Evolutionary conservation across 2,797 vertebrate genomes (phyloP).

Genomic region (Falco peregrinus): DNA sequence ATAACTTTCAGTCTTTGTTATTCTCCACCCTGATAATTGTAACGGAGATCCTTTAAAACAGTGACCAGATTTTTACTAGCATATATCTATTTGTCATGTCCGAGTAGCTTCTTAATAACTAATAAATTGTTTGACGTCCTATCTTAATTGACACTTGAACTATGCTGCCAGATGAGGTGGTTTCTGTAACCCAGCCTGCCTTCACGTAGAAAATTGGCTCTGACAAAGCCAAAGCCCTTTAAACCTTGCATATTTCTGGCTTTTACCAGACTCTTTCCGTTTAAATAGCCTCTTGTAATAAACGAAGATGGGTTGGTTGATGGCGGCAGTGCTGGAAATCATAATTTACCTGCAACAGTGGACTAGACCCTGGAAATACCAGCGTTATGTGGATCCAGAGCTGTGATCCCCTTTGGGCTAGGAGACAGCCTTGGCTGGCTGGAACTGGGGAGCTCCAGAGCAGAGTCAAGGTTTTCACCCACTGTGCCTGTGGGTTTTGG

Average conservation of each 20-base stretch:
- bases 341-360: neutral
- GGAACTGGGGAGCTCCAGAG: neutral
- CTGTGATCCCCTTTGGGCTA: neutral
- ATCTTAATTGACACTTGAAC: conserved; percentile 56
- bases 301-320: neutral
- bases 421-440: neutral
- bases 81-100: conserved; percentile 3
- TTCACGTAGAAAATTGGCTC: neutral
- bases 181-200: conserved; percentile 29
- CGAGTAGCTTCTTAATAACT: conserved; percentile 26
- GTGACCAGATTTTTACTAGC: neutral
- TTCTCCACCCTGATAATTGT: neutral
- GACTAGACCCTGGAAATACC: neutral
- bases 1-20: neutral
- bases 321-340: neutral
- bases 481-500: neutral
- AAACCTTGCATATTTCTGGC: neutral
- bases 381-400: neutral
- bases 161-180: conserved; percentile 34
- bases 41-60: neutral
- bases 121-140: conserved; percentile 24
- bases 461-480: no score
- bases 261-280: neutral
- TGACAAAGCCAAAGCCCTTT: neutral
- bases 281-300: neutral